These are phyloP conservation scores for Panagrolaimus sp. DNA, from an alignment of 1,140 invertebrate genomes.

Conservation along the genomic window DNA sequence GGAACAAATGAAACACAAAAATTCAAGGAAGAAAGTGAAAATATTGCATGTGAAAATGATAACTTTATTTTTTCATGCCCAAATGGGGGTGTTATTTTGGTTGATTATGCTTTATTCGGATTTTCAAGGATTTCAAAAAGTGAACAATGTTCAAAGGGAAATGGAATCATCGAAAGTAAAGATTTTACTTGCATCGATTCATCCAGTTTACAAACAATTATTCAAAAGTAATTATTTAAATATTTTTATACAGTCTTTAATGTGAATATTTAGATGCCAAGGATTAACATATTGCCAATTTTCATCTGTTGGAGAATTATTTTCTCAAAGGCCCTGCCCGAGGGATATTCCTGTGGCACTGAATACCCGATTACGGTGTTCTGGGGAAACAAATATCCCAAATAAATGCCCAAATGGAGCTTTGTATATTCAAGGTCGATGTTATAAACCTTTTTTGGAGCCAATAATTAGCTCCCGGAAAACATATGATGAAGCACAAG, in stretches of 20 bases:
- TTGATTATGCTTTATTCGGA: constrained; percentile 5
- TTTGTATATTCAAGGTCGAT: background rate
- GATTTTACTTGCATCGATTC: background rate
- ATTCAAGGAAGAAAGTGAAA: background rate
- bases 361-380: background rate
- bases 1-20: no score
- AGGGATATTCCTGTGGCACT: background rate
- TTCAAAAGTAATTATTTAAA: background rate
- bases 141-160: background rate
- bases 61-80: background rate
- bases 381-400: background rate
- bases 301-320: background rate
- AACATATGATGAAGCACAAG: background rate
- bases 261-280: background rate
- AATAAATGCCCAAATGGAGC: background rate
- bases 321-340: background rate
- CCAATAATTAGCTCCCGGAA: background rate
- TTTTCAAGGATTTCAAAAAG: background rate
- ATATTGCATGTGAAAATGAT: background rate
- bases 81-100: background rate
- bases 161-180: no score
- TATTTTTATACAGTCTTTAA: background rate
- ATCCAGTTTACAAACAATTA: background rate
- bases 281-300: background rate
- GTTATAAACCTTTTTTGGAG: background rate